Evolutionary conservation across 2,797 vertebrate genomes (phyloP), one percentile per base, ranked within the genome.

Genomic region (Clarias pachynema): DNA sequence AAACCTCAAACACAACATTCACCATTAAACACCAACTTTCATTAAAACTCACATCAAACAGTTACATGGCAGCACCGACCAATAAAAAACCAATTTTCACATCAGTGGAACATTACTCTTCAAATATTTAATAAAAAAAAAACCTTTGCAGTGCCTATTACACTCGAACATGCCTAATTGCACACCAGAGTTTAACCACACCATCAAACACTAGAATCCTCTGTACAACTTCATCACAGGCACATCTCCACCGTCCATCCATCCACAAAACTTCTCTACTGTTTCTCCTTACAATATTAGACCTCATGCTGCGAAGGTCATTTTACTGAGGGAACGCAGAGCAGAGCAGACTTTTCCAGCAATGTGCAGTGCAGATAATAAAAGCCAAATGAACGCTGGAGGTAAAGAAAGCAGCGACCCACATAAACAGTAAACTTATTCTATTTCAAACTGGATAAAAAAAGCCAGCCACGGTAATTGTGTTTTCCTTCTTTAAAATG

Each of bases 401-500:
- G 77, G 53, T 79, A 53, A 60, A 77, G 9, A 53, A 31, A 77
- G 72, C 73, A 75, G 65, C 56, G 31, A 10, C 53, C 69, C 73
- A 31, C 75, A 75, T 74, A 63, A 84, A 75, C 10, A 68, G 57
- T 59, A 60, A 80, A 56, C 59, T 85, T 44, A 44, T 77, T 77
- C 44, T 73, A 60, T 79, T 75, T 29, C 12, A 57, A 53, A 78
- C 29, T n/a, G 34, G 66, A 78, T 86, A 56, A 79, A 26, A 57
- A 57, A 73, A 73, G n/a, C n/a, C 59, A 8, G 66, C 37, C 9
- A 5, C 60, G 69, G 65, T 80, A 83, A 83, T 88, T 79, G 69
- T 79, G 60, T 83, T 85, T 85, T 85, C 84, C 75, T 56, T 31
- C 81, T 85, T 63, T 69, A 75, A 87, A 89, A 86, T 82, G 79